phyloP scores from a whole-genome alignment of 1,140 invertebrate genomes.

The Cydia pomonella region DNA sequence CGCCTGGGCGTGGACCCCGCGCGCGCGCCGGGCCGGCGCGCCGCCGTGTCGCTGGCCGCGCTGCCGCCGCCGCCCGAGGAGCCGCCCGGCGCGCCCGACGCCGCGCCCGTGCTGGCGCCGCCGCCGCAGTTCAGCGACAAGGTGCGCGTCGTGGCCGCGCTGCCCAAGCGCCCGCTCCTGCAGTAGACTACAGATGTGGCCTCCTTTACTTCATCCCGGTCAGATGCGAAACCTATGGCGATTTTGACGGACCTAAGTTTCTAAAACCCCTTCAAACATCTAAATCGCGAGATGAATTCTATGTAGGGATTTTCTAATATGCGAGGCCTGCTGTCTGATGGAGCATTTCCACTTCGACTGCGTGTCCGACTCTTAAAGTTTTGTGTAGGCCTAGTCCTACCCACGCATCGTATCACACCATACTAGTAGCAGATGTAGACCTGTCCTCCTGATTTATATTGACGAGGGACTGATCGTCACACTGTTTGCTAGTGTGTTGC shows the following conservation, averaged over 20 bases:
- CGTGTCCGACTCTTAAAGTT: neutral
- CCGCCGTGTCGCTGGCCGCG: slow-evolving; percentile 88
- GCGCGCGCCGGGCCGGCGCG: slow-evolving; percentile 65
- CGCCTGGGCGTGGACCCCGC: slow-evolving; percentile 70
- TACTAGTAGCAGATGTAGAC: neutral
- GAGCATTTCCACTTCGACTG: no score
- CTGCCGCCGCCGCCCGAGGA: slow-evolving; percentile 91
- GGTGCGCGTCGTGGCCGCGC: slow-evolving; percentile 89
- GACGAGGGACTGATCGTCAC: neutral
- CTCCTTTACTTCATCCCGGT: no score
- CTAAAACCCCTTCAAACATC: no score
- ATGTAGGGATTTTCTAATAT: neutral
- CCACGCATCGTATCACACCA: neutral
- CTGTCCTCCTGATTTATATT: neutral
- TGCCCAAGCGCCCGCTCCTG: slow-evolving; percentile 83
- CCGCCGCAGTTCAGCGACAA: slow-evolving; percentile 88
- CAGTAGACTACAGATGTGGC: slow-evolving; percentile 39
- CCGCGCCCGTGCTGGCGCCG: slow-evolving; percentile 82
- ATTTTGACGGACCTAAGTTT: no score
- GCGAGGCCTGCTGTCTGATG: neutral
- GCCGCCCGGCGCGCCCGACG: slow-evolving; percentile 80
- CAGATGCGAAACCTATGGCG: no score
- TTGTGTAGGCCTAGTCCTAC: neutral
- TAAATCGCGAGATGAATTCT: no score
- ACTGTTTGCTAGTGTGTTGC: neutral